Evolutionary conservation across 2,797 vertebrate species (phyloP).

Genomic region (Melopsittacus undulatus): DNA sequence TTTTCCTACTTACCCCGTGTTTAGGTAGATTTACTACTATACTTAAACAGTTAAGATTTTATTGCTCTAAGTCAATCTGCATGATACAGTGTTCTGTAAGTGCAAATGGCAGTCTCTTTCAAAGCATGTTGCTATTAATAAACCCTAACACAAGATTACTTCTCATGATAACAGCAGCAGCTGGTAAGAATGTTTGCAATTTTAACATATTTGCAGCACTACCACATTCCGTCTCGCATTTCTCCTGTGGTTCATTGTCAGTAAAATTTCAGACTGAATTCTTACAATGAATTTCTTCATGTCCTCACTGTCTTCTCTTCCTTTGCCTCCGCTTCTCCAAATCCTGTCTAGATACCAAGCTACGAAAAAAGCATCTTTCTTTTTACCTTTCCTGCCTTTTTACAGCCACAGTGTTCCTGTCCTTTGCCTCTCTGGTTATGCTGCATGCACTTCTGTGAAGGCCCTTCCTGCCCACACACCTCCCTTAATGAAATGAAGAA

Average conservation of each 20-base stretch:
- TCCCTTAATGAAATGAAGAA: not conserved
- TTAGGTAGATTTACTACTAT: not conserved
- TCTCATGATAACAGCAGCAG: conserved; percentile 74
- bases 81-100: conserved; percentile 39
- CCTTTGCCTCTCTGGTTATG: not conserved
- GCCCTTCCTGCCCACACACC: not conserved
- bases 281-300: not conserved
- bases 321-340: not conserved
- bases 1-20: not conserved
- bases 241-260: conserved; percentile 52
- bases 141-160: conserved; percentile 69
- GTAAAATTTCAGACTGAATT: conserved; percentile 46
- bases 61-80: not conserved
- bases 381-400: not conserved
- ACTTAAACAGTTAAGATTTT: not conserved
- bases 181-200: conserved; percentile 77
- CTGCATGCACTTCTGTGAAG: not conserved
- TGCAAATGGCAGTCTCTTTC: conserved; percentile 68
- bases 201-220: conserved; percentile 68
- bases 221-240: conserved; percentile 65
- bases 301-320: not conserved
- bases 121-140: conserved; percentile 80
- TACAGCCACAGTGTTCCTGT: not conserved
- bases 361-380: not conserved
- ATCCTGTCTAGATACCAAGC: not conserved